Base-by-base conservation (phyloP, 2,113 vertebrate genomes). In the Hyla sarda region DNA sequence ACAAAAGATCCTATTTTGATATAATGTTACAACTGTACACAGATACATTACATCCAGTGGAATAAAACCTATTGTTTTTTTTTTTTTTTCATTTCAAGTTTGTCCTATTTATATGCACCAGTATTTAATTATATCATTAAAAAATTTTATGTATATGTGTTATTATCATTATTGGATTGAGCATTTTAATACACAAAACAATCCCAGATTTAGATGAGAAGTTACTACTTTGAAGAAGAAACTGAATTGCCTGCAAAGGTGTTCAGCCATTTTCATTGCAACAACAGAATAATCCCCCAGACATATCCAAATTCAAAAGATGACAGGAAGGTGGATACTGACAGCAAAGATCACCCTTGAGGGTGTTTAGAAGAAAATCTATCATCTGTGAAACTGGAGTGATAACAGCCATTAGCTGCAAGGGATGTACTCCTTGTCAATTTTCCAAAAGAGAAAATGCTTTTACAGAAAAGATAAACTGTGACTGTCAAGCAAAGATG, bases 381-480 rank as follows among this genome's bases (percentile, higher is more conserved):
- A 89, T 91, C 90, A 90, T 90, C 75, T 89, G 48, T 92, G 91
- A 91, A 93, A 83, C 88, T 87, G 69, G 88, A 89, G 77, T 87
- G 30, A 89, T 92, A 93, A 89, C 58, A 92, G n/a, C 65, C 80
- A 90, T 93, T 92, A 92, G 77, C 74, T 91, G 89, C 25, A 73
- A 89, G 73, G 32, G 13, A 84, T 88, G 32, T 88, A 86, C 41
- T 92, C 76, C 85, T 88, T 91, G 91, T 91, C 91, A 92, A 32
- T 89, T 90, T 93, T 93, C 86, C 82, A 89, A 89, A 90, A 74
- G 75, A 88, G 34, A 90, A 92, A 92, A 90, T 50, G 5, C 14
- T 82, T 89, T 93, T 90, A 87, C 87, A 89, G 88, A 88, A 91
- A 91, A 88, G 84, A 92, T 88, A 90, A 93, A 92, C 82, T 89